These are phyloP conservation scores for Sylvia atricapilla DNA, from an alignment of 2,113 vertebrate genomes.

Conservation along the genomic window DNA sequence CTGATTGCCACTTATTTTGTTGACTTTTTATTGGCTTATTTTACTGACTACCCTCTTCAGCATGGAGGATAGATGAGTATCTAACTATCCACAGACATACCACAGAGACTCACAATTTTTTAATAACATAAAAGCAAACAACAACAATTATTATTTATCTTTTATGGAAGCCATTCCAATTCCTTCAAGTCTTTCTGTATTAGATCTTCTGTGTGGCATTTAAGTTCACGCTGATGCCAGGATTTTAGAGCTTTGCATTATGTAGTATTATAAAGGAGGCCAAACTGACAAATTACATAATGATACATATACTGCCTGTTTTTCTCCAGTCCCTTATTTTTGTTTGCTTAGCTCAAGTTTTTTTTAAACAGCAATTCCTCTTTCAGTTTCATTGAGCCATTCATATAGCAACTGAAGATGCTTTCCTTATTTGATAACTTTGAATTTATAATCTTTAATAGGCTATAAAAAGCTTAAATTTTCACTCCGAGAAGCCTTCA, in stretches of 20 bases:
- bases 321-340: background rate
- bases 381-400: background rate
- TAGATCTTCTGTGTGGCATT: background rate
- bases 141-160: background rate
- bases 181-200: background rate
- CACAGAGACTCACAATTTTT: background rate
- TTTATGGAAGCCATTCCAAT: background rate
- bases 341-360: background rate
- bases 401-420: background rate
- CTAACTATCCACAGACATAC: background rate
- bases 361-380: background rate
- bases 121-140: background rate
- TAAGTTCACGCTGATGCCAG: background rate
- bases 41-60: background rate
- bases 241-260: background rate
- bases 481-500: slow-evolving; percentile 13
- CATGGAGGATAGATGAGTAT: background rate
- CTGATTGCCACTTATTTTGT: background rate
- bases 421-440: background rate
- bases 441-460: slow-evolving; percentile 1
- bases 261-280: background rate
- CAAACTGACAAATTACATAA: background rate
- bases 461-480: slow-evolving; percentile 28
- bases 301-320: background rate
- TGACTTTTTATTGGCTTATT: background rate